These are phyloP conservation scores for Neodiprion virginianus DNA, from an alignment of 1,140 invertebrate species.

Conservation along the genomic window DNA sequence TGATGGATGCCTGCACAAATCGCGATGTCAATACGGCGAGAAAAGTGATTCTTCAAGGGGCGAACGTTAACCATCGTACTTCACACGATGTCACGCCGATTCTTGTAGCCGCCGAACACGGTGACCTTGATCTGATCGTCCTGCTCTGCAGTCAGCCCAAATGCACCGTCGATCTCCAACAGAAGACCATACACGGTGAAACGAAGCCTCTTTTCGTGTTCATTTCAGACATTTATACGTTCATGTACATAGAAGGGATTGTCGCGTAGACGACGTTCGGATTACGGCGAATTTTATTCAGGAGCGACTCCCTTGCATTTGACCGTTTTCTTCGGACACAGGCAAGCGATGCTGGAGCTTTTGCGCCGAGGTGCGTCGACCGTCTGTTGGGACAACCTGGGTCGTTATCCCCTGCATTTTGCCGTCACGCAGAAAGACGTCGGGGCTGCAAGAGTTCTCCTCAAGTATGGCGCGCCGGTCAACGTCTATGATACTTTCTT, in stretches of 20 bases:
- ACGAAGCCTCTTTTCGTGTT: not conserved
- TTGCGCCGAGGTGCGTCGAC: constrained; percentile 7
- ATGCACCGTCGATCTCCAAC: not conserved
- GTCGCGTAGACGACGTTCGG: no score
- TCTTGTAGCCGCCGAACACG: constrained; percentile 20
- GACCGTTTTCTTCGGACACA: constrained; percentile 18
- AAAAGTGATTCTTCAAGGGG: constrained; percentile 9
- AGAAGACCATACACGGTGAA: constrained; percentile 21
- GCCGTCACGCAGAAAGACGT: constrained; percentile 14
- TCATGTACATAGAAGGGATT: no score
- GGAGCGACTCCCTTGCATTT: constrained; percentile 20
- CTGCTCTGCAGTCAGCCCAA: constrained; percentile 7
- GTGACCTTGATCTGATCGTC: constrained; percentile 14
- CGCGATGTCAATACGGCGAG: constrained; percentile 3
- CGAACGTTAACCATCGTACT: constrained; percentile 20
- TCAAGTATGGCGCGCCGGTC: constrained; percentile 11
- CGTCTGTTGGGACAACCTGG: constrained; percentile 15
- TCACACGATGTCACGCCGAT: constrained; percentile 17
- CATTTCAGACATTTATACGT: no score
- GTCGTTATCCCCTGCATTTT: constrained; percentile 18
- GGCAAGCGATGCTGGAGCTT: constrained; percentile 11
- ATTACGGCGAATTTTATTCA: not conserved
- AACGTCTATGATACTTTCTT: constrained; percentile 19
- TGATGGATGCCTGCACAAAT: constrained; percentile 15
- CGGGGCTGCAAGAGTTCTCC: constrained; percentile 13